A percentile compares a stretch with the other conserved stretches of the same genome.
These are phyloP conservation scores for Stomatorhinus walkeri DNA, from an alignment of 2,797 vertebrate species.

Conservation along the genomic window DNA sequence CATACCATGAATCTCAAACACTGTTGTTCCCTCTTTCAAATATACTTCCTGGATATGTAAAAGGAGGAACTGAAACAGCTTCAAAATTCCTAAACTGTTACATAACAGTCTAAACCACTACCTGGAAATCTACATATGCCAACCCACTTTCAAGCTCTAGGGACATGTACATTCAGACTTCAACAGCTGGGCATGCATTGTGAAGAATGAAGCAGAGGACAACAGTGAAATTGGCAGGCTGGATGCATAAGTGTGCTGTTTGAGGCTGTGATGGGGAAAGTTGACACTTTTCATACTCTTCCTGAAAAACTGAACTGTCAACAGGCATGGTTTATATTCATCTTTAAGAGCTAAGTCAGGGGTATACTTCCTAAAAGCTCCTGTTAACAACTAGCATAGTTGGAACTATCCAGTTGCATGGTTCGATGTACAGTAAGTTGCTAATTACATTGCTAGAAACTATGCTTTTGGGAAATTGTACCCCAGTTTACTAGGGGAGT, in stretches of 20 bases:
- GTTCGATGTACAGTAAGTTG: not conserved
- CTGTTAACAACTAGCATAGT: not conserved
- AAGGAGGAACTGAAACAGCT: not conserved
- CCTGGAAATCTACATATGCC: not conserved
- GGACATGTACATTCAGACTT: not conserved
- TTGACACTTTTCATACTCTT: not conserved
- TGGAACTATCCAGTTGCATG: not conserved
- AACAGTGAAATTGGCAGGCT: not conserved
- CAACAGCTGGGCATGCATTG: not conserved
- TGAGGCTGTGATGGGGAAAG: not conserved
- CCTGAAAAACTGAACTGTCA: not conserved
- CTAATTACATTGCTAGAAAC: not conserved
- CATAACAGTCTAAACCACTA: not conserved
- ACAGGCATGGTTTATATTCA: not conserved
- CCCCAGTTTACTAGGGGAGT: not conserved
- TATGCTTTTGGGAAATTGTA: not conserved
- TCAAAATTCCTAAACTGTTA: not conserved
- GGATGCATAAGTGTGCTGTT: not conserved
- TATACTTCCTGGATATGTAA: not conserved
- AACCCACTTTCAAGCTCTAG: not conserved
- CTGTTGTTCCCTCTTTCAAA: not conserved
- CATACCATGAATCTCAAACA: not conserved
- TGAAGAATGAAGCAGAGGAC: not conserved
- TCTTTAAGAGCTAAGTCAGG: not conserved
- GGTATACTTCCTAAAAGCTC: not conserved